Evolutionary conservation across 1,140 invertebrate genomes (phyloP).

Genomic region (Ostrea denselamellosa): DNA sequence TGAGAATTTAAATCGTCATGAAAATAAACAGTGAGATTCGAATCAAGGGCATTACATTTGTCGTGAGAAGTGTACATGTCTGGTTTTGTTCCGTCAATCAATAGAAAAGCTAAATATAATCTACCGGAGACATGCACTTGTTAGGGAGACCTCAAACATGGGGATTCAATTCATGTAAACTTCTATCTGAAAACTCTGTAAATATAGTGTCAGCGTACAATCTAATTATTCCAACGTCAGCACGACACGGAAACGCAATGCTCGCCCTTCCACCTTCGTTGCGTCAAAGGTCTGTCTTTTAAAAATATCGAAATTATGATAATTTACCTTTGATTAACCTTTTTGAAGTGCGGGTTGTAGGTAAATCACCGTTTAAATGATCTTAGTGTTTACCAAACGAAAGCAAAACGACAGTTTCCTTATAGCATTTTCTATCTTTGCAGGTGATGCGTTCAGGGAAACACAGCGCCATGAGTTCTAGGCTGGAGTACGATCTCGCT

Average conservation of each 20-base stretch:
- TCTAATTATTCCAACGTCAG: conserved; percentile 24
- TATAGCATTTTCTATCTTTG: conserved; percentile 25
- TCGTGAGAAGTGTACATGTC: conserved; percentile 22
- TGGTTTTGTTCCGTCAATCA: conserved; percentile 29
- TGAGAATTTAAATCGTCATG: not conserved
- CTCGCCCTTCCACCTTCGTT: conserved; percentile 23
- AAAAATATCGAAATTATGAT: conserved; percentile 35
- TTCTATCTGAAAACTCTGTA: conserved; percentile 29
- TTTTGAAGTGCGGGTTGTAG: conserved; percentile 34
- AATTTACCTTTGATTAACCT: conserved; percentile 34
- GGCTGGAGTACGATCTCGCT: conserved; percentile 48
- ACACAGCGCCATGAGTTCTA: conserved; percentile 34
- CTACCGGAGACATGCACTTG: conserved; percentile 3
- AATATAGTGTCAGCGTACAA: not conserved
- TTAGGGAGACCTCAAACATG: not conserved
- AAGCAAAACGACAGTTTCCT: conserved; percentile 28
- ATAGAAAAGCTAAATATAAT: conserved; percentile 15
- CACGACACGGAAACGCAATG: conserved; percentile 24
- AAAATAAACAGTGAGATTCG: not conserved
- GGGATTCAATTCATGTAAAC: conserved; percentile 2
- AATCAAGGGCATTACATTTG: conserved; percentile 1
- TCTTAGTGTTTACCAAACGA: conserved; percentile 5
- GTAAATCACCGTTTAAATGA: conserved; percentile 28
- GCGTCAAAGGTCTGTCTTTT: conserved; percentile 19
- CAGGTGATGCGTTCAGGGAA: conserved; percentile 56